Conservation (phyloP, 1,140 invertebrate species). For the Drosophila parvula region DNA sequence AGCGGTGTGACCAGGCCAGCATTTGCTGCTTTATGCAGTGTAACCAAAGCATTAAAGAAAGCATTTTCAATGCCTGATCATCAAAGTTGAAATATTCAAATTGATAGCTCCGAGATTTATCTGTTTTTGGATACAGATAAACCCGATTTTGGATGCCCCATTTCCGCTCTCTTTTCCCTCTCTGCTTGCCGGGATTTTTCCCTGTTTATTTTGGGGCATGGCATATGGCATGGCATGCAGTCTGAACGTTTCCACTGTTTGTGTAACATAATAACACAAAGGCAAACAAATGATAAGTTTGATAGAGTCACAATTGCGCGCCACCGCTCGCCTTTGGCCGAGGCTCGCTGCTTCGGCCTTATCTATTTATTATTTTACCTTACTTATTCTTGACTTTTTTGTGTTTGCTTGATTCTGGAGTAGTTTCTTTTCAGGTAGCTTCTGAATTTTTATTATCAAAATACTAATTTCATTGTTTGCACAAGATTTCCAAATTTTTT, state of each 20-base stretch:
- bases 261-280: conserved; percentile 81
- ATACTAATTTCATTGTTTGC: conserved; percentile 82
- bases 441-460: conserved; percentile 83
- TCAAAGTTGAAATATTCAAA: not conserved
- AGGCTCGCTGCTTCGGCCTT: conserved; percentile 37
- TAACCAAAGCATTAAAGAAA: not conserved
- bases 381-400: conserved; percentile 24
- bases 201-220: conserved; percentile 21
- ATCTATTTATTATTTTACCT: conserved; percentile 73
- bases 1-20: not conserved
- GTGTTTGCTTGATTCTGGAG: conserved; percentile 37
- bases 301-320: conserved; percentile 73
- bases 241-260: conserved; percentile 63
- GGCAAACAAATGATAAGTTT: conserved; percentile 80
- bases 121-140: not conserved
- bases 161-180: conserved; percentile 3
- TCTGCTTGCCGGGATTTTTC: not conserved
- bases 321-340: conserved; percentile 27
- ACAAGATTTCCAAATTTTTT: conserved; percentile 70
- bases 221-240: not conserved
- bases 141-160: conserved; percentile 28
- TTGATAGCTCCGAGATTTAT: conserved; percentile 4
- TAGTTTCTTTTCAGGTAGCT: conserved; percentile 70
- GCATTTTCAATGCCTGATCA: not conserved
- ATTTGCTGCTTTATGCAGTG: not conserved